Percentiles rank a stretch among this genome's conserved stretches.
Evolutionary conservation across 2,888 invertebrate species (phyloP).

Genomic region (Pristionchus entomophagus): DNA sequence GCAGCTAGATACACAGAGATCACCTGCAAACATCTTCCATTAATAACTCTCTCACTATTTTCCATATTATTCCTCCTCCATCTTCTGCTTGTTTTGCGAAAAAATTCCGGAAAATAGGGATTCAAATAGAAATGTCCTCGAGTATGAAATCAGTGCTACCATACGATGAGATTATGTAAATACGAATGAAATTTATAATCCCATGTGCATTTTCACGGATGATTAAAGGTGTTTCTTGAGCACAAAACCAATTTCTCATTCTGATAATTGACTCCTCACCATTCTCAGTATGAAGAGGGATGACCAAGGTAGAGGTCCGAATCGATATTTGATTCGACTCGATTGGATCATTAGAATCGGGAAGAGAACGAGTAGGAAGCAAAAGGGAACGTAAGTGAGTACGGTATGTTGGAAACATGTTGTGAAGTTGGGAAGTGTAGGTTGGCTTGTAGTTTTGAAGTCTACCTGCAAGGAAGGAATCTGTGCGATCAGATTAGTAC

Average conservation of each 20-base stretch:
- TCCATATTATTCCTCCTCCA: neutral
- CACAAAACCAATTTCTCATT: neutral
- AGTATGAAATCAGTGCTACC: neutral
- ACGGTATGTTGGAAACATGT: conserved; percentile 71
- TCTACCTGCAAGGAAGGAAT: neutral
- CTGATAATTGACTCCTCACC: conserved; percentile 47
- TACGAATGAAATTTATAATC: neutral
- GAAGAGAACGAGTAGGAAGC: conserved; percentile 55
- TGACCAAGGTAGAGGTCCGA: conserved; percentile 55
- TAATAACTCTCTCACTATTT: neutral
- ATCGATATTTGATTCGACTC: conserved; percentile 50
- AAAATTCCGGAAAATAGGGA: too few relatives aligned
- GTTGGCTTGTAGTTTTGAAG: neutral
- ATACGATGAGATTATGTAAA: neutral
- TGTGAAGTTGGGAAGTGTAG: conserved; percentile 66
- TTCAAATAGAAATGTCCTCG: neutral
- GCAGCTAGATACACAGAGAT: conserved; percentile 50
- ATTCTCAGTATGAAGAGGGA: conserved; percentile 55
- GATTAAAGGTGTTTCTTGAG: neutral
- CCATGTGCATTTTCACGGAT: neutral
- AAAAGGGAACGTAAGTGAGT: conserved; percentile 69
- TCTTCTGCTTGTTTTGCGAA: neutral
- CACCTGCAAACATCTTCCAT: conserved; percentile 46
- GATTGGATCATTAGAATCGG: conserved; percentile 59
- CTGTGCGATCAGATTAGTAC: neutral